phyloP scores from a whole-genome alignment of 2,113 vertebrate genomes.

The Gallinago undulata region DNA sequence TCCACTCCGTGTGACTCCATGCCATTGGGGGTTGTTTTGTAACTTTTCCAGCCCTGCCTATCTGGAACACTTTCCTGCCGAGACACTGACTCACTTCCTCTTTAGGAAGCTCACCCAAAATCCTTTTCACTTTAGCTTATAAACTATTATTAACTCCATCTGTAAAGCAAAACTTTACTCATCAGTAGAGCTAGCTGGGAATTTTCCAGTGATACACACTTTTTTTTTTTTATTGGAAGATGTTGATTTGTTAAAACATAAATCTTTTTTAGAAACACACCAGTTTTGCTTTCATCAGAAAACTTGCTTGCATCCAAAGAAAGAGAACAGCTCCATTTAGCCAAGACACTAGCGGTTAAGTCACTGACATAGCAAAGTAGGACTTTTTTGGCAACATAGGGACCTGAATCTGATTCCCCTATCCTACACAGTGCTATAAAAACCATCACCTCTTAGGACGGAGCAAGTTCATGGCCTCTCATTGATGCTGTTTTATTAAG shows the following conservation, averaged over 20 bases:
- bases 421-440: not conserved
- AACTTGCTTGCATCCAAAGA: not conserved
- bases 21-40: slow-evolving; percentile 27
- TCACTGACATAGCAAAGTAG: not conserved
- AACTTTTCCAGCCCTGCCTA: slow-evolving; percentile 64
- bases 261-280: slow-evolving; percentile 37
- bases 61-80: slow-evolving; percentile 61
- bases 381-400: not conserved
- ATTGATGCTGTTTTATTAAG: not conserved
- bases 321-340: slow-evolving; percentile 10
- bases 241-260: slow-evolving; percentile 44
- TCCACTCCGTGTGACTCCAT: slow-evolving; percentile 50
- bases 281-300: slow-evolving; percentile 46
- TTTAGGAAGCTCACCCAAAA: slow-evolving; percentile 65
- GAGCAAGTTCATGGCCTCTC: not conserved
- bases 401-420: not conserved
- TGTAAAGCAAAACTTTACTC: slow-evolving; percentile 60
- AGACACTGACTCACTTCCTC: slow-evolving; percentile 73
- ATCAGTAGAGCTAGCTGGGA: slow-evolving; percentile 40
- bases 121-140: slow-evolving; percentile 59
- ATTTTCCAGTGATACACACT: slow-evolving; percentile 43
- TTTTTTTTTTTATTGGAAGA: slow-evolving; percentile 16
- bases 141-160: slow-evolving; percentile 67
- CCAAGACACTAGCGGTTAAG: not conserved
- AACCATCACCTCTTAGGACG: not conserved